Evolutionary conservation across 2,888 invertebrate species (phyloP).

Genomic region (Drosophila neonasuta): DNA sequence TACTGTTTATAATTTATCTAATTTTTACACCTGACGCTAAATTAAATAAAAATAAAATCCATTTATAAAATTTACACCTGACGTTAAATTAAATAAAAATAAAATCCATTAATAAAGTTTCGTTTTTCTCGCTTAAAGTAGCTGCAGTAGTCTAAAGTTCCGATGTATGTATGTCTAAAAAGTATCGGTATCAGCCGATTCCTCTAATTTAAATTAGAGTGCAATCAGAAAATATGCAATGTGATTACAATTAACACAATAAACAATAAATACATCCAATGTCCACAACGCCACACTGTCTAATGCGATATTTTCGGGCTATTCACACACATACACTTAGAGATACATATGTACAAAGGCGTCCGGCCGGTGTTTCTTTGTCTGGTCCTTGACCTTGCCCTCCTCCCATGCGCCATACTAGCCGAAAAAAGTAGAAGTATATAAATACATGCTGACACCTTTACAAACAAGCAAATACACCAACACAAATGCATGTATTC

Average conservation of each 20-base stretch:
- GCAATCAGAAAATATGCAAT: too few species aligned
- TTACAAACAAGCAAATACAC: constrained; percentile 1
- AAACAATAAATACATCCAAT: constrained; percentile 8
- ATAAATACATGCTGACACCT: constrained; percentile 3
- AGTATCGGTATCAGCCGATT: too few species aligned
- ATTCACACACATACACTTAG: constrained; percentile 6
- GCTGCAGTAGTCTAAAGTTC: too few species aligned
- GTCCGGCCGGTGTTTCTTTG: constrained; percentile 48
- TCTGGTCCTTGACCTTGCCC: constrained; percentile 69
- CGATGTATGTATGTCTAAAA: too few species aligned
- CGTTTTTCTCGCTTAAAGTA: too few species aligned
- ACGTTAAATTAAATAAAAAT: too few species aligned
- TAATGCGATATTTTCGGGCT: constrained; percentile 53
- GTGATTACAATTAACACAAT: neutral
- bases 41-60: too few species aligned
- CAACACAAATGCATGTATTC: constrained; percentile 9
- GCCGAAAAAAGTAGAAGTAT: constrained; percentile 9
- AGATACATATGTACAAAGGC: constrained; percentile 4
- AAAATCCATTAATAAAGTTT: too few species aligned
- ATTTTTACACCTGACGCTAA: too few species aligned
- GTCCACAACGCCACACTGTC: constrained; percentile 42
- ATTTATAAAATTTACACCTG: too few species aligned
- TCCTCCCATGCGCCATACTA: neutral
- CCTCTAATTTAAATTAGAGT: too few species aligned
- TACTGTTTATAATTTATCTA: too few species aligned